Evolutionary conservation across 23 tunicate species (phyloP).

Genomic region (Botrylloides violaceus): DNA sequence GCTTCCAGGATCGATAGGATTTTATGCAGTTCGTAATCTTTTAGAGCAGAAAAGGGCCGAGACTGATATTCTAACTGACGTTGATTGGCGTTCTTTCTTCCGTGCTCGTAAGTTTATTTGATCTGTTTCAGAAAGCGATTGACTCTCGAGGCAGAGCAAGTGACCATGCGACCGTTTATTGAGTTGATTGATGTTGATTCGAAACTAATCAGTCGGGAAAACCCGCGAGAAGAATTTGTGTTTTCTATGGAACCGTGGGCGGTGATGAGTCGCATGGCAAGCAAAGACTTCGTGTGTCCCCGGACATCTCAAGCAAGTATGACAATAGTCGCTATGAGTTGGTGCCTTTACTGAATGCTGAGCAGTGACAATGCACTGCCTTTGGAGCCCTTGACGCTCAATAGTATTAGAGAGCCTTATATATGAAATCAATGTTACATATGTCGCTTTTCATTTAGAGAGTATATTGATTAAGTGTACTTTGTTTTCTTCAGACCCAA

Average conservation of each 20-base stretch:
- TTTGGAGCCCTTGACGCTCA: too few relatives aligned
- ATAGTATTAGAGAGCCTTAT: neutral
- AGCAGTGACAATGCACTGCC: too few relatives aligned
- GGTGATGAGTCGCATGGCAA: neutral
- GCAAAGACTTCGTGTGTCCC: neutral
- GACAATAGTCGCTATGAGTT: neutral
- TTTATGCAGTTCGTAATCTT: too few relatives aligned
- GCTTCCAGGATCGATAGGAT: neutral
- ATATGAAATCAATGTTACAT: neutral
- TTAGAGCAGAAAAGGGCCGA: too few relatives aligned
- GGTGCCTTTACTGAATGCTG: too few relatives aligned
- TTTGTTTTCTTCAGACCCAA: neutral
- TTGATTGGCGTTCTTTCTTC: neutral
- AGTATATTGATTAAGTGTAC: neutral
- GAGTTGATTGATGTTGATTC: neutral
- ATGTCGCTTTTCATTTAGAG: neutral
- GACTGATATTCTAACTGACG: neutral
- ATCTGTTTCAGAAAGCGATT: too few relatives aligned
- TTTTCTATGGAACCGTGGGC: conserved; percentile 7
- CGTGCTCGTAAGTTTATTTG: too few relatives aligned
- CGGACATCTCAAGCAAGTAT: neutral
- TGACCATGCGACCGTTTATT: too few relatives aligned
- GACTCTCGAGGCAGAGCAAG: too few relatives aligned
- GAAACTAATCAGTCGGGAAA: neutral
- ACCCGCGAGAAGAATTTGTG: neutral